Base-by-base conservation (phyloP, 2,113 vertebrate species). In the Amphiprion ocellaris region DNA sequence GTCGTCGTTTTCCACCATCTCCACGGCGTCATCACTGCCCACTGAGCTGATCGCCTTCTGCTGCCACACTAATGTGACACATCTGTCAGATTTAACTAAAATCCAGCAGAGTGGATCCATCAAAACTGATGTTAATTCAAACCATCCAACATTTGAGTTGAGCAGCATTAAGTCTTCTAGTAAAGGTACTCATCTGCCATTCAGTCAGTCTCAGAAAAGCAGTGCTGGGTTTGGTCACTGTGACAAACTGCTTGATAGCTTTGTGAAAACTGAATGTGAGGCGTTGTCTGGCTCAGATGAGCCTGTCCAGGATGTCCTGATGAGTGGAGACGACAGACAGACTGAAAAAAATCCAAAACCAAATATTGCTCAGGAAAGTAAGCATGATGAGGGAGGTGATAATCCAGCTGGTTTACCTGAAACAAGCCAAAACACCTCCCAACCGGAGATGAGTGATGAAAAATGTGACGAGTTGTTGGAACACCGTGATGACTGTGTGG, bases 1-100 rank as follows among this genome's bases (percentile, higher is more conserved):
- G n/a, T 77, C 88, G 4, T 69, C 84, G 0, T 0, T 65, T 5
- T 81, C 79, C n/a, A 44, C 61, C 30, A 2, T 28, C 77, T 77
- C 74, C 1, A 23, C 50, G 0, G n/a, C 39, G 28, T 82, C 69
- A 0, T 77, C 77, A 0, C 39, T 54, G 26, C 74, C 81, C 7
- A 0, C 12, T 1, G 82, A 87, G 1, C 71, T 78, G 11, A 19
- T 33, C 0, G 14, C 10, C 41, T 23, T 30, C 14, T 39, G 69
- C 30, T 24, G 9, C 56, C 61, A 41, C 58, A 15, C 50, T 10
- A 0, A 16, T 5, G 23, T 5, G 9, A 54, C 23, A 0, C 49
- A 59, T n/a, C 60, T 10, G 1, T 67, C 66, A 6, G 44, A 72
- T 5, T 14, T 14, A 6, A 6, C 23, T 5, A 17, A 37, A 12